Conservation (phyloP, 1,140 invertebrate species). For the Nebria ingens region DNA sequence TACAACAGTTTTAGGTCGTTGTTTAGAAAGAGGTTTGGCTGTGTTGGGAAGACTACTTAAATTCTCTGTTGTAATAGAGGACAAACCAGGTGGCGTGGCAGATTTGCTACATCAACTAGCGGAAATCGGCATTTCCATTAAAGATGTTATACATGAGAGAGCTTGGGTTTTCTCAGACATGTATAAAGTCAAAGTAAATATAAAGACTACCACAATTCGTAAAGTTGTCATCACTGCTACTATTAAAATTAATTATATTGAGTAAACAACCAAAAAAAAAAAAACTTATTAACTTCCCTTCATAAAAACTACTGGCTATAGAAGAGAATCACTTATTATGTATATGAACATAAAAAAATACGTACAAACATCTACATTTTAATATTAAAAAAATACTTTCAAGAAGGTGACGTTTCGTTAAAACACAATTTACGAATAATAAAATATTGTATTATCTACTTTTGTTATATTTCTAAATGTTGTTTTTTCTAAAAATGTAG, state of each 20-base stretch:
- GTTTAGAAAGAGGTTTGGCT: conserved; percentile 58
- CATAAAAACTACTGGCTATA: too few species aligned
- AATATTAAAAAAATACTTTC: too few species aligned
- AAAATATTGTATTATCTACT: too few species aligned
- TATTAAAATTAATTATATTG: background rate
- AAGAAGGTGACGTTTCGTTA: too few species aligned
- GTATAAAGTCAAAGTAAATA: conserved; percentile 37
- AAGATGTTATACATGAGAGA: conserved; percentile 56
- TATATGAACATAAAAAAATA: too few species aligned
- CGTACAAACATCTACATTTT: too few species aligned
- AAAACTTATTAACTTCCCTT: too few species aligned
- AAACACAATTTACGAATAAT: too few species aligned
- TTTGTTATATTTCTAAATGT: too few species aligned
- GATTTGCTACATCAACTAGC: conserved; percentile 44
- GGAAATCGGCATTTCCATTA: conserved; percentile 46
- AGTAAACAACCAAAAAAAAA: background rate
- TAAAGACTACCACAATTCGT: too few species aligned
- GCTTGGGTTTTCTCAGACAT: conserved; percentile 54
- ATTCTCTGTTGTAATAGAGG: conserved; percentile 53
- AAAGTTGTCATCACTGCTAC: background rate
- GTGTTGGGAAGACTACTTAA: conserved; percentile 56
- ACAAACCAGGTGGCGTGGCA: conserved; percentile 48
- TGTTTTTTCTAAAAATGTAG: too few species aligned
- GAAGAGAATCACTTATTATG: too few species aligned
- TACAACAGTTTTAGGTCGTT: conserved; percentile 50